Conservation (phyloP, 2,113 vertebrate genomes). For the Esox niger region DNA sequence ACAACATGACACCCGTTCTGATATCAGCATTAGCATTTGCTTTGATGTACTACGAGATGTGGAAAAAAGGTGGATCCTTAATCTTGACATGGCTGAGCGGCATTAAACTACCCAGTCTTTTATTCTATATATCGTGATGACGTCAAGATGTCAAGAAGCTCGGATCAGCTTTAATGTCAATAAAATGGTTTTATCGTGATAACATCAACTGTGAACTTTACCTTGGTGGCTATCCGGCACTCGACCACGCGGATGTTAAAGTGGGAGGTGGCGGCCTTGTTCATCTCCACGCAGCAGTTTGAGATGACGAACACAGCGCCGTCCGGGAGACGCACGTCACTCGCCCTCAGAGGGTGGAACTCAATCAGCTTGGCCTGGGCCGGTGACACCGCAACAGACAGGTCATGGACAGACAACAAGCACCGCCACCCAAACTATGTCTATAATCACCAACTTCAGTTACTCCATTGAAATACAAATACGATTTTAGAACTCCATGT, state of each 20-base stretch:
- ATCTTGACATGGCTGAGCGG: not conserved
- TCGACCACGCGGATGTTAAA: conserved; percentile 93
- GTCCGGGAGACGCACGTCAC: conserved; percentile 86
- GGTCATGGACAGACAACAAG: no score
- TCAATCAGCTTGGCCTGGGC: conserved; percentile 94
- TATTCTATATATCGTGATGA: no score
- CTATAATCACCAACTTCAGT: no score
- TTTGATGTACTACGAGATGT: not conserved
- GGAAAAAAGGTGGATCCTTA: not conserved
- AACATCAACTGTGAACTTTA: conserved; percentile 40
- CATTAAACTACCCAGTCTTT: no score
- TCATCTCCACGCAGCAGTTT: conserved; percentile 94
- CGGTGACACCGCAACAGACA: conserved; percentile 37
- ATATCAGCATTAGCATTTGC: conserved; percentile 5
- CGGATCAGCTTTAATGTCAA: no score
- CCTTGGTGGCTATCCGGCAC: conserved; percentile 92
- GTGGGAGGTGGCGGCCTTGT: conserved; percentile 94
- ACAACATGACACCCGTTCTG: not conserved
- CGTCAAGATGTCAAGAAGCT: no score
- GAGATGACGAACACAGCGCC: conserved; percentile 93
- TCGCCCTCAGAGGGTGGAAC: conserved; percentile 88
- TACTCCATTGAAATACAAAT: no score
- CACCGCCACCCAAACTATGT: no score
- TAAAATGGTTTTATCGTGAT: not conserved
- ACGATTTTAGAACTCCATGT: no score